These are phyloP conservation scores for Yponomeuta cagnagella DNA, from an alignment of 2,888 invertebrate species.

Conservation along the genomic window DNA sequence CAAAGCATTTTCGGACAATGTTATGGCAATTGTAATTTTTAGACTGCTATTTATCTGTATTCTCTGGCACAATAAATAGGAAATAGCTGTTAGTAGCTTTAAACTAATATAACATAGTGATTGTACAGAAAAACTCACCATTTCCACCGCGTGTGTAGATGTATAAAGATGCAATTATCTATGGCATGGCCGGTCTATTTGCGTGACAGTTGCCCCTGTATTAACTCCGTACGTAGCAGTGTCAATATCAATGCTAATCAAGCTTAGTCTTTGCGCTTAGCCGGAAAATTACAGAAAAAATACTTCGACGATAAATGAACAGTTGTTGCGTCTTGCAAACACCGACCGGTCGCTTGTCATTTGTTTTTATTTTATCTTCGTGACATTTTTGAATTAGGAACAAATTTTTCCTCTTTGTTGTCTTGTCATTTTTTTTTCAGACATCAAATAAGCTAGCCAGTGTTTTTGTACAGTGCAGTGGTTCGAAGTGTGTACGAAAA, in stretches of 20 bases:
- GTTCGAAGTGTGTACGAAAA: not conserved
- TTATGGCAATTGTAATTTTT: too few species aligned
- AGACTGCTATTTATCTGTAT: too few species aligned
- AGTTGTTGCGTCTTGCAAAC: not conserved
- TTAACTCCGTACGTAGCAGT: slow-evolving; percentile 5
- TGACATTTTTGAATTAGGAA: not conserved
- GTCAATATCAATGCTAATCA: slow-evolving; percentile 13
- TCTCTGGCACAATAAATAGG: too few species aligned
- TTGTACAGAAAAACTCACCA: not conserved
- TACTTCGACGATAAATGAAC: not conserved
- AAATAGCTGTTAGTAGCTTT: not conserved
- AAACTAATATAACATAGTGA: not conserved
- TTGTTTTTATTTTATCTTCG: not conserved
- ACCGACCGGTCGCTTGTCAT: not conserved
- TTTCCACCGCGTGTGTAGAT: not conserved
- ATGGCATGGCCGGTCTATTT: slow-evolving; percentile 6
- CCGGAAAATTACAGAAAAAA: slow-evolving; percentile 12
- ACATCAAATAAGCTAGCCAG: not conserved
- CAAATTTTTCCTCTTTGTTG: not conserved
- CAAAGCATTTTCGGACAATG: too few species aligned
- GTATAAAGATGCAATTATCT: slow-evolving; percentile 1
- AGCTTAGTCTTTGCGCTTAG: not conserved
- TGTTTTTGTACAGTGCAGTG: not conserved
- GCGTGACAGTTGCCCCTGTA: not conserved
- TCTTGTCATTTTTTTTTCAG: not conserved